phyloP scores from a whole-genome alignment of 2,113 vertebrate genomes.

The Syrrhaptes paradoxus region DNA sequence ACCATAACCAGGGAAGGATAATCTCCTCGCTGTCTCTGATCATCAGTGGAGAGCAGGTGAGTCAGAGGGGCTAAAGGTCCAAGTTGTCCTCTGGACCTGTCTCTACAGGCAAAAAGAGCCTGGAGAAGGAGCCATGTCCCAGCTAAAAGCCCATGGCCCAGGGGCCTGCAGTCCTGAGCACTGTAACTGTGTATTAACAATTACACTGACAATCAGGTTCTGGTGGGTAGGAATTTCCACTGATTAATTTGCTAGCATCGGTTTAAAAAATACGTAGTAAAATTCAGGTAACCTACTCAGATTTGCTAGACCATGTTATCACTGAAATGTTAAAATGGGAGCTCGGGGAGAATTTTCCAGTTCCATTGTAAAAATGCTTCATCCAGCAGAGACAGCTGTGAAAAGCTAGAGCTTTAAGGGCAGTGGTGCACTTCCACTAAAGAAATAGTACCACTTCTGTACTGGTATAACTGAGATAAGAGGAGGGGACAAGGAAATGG shows the following conservation, averaged over 20 bases:
- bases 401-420: neutral
- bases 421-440: neutral
- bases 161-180: accelerated
- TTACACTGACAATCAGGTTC: neutral
- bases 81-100: neutral
- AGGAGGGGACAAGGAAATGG: neutral
- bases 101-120: neutral
- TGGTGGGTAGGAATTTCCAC: neutral
- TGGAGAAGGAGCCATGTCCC: neutral
- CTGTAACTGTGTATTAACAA: neutral
- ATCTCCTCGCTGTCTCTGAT: neutral
- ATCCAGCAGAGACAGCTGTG: neutral
- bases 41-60: accelerated
- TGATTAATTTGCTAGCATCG: neutral
- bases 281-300: neutral
- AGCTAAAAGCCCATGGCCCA: too few relatives aligned
- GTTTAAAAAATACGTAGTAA: neutral
- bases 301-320: neutral
- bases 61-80: neutral
- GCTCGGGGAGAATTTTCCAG: neutral
- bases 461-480: neutral
- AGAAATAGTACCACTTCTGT: neutral
- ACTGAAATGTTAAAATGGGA: neutral
- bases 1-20: neutral
- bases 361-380: neutral